Evolutionary conservation across 2,888 invertebrate genomes (phyloP).

Genomic region (Notodonta dromedarius): DNA sequence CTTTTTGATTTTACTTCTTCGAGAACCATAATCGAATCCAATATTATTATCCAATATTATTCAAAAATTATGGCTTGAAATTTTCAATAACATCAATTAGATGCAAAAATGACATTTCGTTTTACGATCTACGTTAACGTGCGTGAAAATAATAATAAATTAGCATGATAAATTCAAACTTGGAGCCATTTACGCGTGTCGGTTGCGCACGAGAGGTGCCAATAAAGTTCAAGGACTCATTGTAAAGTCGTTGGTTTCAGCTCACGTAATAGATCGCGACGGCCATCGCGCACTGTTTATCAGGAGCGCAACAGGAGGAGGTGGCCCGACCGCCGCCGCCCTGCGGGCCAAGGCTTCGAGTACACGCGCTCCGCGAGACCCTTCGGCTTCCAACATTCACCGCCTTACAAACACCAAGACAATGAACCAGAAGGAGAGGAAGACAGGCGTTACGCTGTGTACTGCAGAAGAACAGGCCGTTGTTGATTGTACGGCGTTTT

Average conservation of each 20-base stretch:
- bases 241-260: slow-evolving; percentile 48
- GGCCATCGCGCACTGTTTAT: slow-evolving; percentile 63
- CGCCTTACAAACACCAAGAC: slow-evolving; percentile 51
- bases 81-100: neutral
- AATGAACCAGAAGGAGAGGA: slow-evolving; percentile 55
- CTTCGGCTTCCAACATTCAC: slow-evolving; percentile 33
- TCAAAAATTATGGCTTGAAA: no score
- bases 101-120: neutral
- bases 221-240: slow-evolving; percentile 57
- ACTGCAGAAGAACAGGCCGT: slow-evolving; percentile 65
- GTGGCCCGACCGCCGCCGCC: slow-evolving; percentile 55
- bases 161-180: slow-evolving; percentile 16
- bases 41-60: no score
- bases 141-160: neutral
- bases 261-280: slow-evolving; percentile 55
- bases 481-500: slow-evolving; percentile 42
- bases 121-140: neutral
- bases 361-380: slow-evolving; percentile 38
- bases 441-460: slow-evolving; percentile 52
- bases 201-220: slow-evolving; percentile 38
- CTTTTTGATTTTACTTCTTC: no score
- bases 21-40: no score
- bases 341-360: slow-evolving; percentile 25
- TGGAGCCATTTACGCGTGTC: slow-evolving; percentile 41
- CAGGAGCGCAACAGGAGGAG: slow-evolving; percentile 65